Evolutionary conservation across 2,888 invertebrate genomes (phyloP), one percentile per base, ranked within the genome.

Genomic region (Habroteleia sp.): DNA sequence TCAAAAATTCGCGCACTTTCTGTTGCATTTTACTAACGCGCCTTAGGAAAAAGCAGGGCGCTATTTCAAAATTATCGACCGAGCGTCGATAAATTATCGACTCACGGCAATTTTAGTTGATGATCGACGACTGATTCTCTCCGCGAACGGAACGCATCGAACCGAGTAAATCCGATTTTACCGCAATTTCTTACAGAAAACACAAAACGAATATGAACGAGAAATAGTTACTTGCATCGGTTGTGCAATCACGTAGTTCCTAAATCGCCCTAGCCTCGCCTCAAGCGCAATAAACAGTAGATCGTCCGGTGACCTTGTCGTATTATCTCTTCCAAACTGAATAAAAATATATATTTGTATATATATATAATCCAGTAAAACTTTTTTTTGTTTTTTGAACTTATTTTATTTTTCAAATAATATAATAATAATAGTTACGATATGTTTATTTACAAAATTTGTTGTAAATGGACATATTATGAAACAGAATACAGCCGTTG

Each of bases 161-260:
- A 63, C 56, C 48, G 48, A 6, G 35, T 37, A 14, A 54, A 56
- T 42, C 58, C 56, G 48, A 62, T 50, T 27, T 60, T 54, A 78
- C 73, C 65, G 74, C 69, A 77, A 78, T 76, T 62, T 78, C 76
- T 77, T 56, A 52, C 76, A 74, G 75, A 56, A 78, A 74, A 48
- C 75, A 65, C 65, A 72, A 73, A 76, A 77, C 37, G 37, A 62
- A 73, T 66, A 54, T 20, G 37, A 65, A 73, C 52, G 79, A 79
- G 81, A 85, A 85, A 87, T 85, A 88, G 87, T 87, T 87, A 88
- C 86, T 88, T 86, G 86, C 85, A 87, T 88, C 84, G 87, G 88
- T 88, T 88, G 88, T 88, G 88, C 88, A 87, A 86, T 86, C 85
- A 88, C 83, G 88, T 88, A 88, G 88, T 88, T 88, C 88, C 88